Evolutionary conservation across 2,797 vertebrate species (phyloP).

Genomic region (Choloepus didactylus): DNA sequence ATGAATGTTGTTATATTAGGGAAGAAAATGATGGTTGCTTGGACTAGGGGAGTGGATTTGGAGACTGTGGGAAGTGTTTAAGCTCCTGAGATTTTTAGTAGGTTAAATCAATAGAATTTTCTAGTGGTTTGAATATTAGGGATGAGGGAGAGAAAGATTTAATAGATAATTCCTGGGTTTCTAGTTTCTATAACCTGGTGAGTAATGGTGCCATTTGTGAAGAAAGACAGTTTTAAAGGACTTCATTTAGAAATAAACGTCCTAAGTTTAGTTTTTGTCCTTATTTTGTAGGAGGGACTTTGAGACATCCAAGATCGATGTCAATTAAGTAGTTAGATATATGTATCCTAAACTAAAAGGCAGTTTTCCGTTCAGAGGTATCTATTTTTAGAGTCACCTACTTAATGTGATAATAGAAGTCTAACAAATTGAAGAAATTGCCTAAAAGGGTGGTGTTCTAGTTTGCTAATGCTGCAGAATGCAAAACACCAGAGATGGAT

Average conservation of each 20-base stretch:
- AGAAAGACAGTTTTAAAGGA: not conserved
- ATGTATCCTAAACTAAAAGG: not conserved
- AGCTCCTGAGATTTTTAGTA: not conserved
- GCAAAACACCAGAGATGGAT: too few species aligned
- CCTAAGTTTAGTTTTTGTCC: not conserved
- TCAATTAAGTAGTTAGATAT: not conserved
- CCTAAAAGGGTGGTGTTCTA: not conserved
- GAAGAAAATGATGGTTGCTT: not conserved
- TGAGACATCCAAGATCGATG: not conserved
- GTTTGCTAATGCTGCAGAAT: too few species aligned
- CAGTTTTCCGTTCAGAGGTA: not conserved
- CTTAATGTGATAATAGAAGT: not conserved
- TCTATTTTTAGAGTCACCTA: not conserved
- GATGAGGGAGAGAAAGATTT: not conserved
- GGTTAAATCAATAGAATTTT: not conserved
- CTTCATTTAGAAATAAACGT: not conserved
- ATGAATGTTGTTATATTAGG: not conserved
- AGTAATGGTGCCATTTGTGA: not conserved
- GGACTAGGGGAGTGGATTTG: not conserved
- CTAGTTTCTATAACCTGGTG: not conserved
- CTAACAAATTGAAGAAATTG: not conserved
- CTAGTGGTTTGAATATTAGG: not conserved
- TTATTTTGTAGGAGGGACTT: not conserved
- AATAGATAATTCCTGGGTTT: not conserved
- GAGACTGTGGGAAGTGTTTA: not conserved